Base-by-base conservation (phyloP, 2,888 invertebrate genomes). In the Lithophane semibrunnea region DNA sequence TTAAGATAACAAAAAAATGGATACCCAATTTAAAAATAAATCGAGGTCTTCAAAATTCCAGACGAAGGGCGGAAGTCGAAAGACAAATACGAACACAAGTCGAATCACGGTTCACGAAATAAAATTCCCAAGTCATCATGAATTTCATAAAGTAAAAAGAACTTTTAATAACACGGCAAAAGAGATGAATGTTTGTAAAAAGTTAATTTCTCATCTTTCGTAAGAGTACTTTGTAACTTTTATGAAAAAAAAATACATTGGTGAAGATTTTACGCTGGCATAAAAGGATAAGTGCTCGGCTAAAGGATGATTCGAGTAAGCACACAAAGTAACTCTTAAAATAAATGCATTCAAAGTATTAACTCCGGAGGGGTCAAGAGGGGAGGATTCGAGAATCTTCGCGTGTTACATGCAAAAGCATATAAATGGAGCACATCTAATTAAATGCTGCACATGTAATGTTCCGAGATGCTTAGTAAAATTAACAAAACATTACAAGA, bases 171-270 rank as follows among this genome's bases (percentile, higher is more conserved):
- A 91, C 90, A 86, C 88, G 82, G 83, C 82, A 86, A 83, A 78
- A 69, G 82, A 86, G 87, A 91, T 85, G 88, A 90, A 92, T 91
- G 89, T 88, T 88, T 87, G 89, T 84, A 89, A 90, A 92, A 92
- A 92, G 90, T 91, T 90, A 91, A 92, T 93, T 90, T 88, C 83
- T 92, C 89, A 88, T 91, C 80, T 82, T 81, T 84, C 83, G 80
- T 89, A 79, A 88, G 84, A 82, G 87, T 86, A 90, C 90, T 90
- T 90, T 83, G 87, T 89, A 77, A 84, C 87, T 69, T 81, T 87
- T 79, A 58, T 83, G 78, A 65, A 74, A 60, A 84, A 85, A 85
- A 84, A 88, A 87, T 29, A 88, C 84, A 86, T 83, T 58, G 67
- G 73, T 56, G 79, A 83, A 85, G 80, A 85, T 90, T 87, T 88